These are phyloP conservation scores for Apoderus coryli DNA, from an alignment of 2,888 invertebrate genomes.

Conservation along the genomic window DNA sequence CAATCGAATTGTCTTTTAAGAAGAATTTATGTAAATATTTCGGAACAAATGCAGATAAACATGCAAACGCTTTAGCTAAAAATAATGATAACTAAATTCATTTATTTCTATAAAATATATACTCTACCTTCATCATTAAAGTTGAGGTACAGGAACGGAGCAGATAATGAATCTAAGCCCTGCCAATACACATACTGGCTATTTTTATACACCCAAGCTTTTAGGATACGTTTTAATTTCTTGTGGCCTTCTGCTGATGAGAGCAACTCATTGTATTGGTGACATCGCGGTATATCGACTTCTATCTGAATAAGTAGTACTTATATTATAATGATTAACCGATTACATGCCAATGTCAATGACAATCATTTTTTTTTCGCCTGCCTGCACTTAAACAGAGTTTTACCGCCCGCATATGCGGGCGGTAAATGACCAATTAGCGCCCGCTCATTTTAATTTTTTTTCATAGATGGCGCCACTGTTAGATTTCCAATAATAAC, in stretches of 20 bases:
- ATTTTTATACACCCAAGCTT: constrained; percentile 92
- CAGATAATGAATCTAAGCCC: constrained; percentile 93
- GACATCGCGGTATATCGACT: constrained; percentile 97
- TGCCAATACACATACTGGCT: constrained; percentile 99
- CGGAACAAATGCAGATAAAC: constrained; percentile 88
- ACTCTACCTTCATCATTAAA: constrained; percentile 90
- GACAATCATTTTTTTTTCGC: too few species aligned
- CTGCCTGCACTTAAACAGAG: too few species aligned
- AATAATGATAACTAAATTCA: too few species aligned
- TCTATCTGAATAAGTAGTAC: too few species aligned
- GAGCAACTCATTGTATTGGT: constrained; percentile 93
- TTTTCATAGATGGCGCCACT: too few species aligned
- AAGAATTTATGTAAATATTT: constrained; percentile 96
- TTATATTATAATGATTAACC: too few species aligned
- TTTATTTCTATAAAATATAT: too few species aligned
- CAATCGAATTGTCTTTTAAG: constrained; percentile 87
- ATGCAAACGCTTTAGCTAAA: constrained; percentile 86
- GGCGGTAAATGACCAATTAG: too few species aligned
- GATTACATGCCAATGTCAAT: too few species aligned
- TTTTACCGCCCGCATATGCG: too few species aligned
- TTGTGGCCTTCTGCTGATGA: constrained; percentile 87
- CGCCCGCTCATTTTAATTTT: too few species aligned
- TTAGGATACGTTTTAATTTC: constrained; percentile 81
- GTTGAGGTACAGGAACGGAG: constrained; percentile 92
- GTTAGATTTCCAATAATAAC: too few species aligned